Base-by-base conservation (phyloP, 1,140 invertebrate species). In the Eumaeus atala region DNA sequence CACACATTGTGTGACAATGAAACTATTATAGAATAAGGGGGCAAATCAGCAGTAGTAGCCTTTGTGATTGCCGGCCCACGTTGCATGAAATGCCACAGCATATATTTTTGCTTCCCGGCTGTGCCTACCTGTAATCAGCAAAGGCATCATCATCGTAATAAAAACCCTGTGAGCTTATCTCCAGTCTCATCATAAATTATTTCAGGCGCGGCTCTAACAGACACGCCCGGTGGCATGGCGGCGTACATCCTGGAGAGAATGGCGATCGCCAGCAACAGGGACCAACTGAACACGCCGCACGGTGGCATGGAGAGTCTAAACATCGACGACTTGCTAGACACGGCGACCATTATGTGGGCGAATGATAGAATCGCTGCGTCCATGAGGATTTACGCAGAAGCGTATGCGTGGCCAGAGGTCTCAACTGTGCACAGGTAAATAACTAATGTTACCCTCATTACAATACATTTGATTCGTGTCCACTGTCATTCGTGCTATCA, bases 181-280 rank as follows among this genome's bases (percentile, higher is more conserved):
- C n/a, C n/a, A n/a, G n/a, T n/a, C n/a, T n/a, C n/a, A n/a, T n/a
- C 9, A 11, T 1, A 28, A 11, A 35, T 8, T 54, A 60, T 73
- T 72, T 18, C 66, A 91, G 92, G 92, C 51, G 86, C 89, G 12
- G 91, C 89, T 0, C 64, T 94, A 51, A 75, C 84, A 3, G 89
- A 92, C 51, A 92, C 92, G 8, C 95, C 95, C 0, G 88, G 90
- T 0, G 94, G 93, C 0, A 72, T 96, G 16, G 94, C 95, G 3
- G 93, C 91, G 0, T 97, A 96, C 62, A 91, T 96, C 10, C 88
- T 96, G 3, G 96, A 97, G 74, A 97, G 97, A 78, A 95, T 96
- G 69, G 93, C 91, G 8, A 80, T 92, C 0, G 93, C 92, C 90
- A 95, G 93, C 0, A 92, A 96, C 73, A 55, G 67, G 0, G 77